phyloP scores from a whole-genome alignment of 2,113 vertebrate genomes.

The Halichoeres trimaculatus region DNA sequence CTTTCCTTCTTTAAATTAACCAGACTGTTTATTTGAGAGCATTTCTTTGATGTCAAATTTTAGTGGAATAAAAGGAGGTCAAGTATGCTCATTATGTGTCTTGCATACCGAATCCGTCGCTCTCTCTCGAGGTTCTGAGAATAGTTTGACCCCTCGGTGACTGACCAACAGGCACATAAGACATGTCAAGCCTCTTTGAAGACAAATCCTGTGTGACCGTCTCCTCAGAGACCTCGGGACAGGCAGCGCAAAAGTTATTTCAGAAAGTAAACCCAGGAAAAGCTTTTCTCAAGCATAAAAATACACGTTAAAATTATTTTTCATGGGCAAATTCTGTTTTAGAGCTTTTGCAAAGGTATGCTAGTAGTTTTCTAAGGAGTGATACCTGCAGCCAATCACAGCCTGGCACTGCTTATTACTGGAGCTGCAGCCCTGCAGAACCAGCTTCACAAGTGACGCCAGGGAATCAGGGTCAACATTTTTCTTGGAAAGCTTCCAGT shows the following conservation, averaged over 20 bases:
- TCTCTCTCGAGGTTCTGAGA: conserved; percentile 60
- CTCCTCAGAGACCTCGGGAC: conserved; percentile 44
- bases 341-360: conserved; percentile 4
- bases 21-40: conserved; percentile 33
- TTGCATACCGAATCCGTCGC: conserved; percentile 22
- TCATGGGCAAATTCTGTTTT: neutral
- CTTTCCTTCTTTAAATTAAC: neutral
- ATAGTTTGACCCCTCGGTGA: conserved; percentile 60
- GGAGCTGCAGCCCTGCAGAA: conserved; percentile 41
- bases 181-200: conserved; percentile 55
- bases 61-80: conserved; percentile 20
- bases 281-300: conserved; percentile 1
- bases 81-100: conserved; percentile 29
- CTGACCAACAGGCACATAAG: conserved; percentile 53
- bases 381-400: conserved; percentile 45
- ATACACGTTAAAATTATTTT: neutral
- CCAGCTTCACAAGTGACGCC: conserved; percentile 48
- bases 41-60: conserved; percentile 21
- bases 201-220: conserved; percentile 55
- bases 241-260: conserved; percentile 23
- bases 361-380: conserved; percentile 2
- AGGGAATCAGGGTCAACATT: conserved; percentile 76
- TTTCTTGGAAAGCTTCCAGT: conserved; percentile 74
- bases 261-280: conserved; percentile 14
- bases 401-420: neutral